phyloP scores from a whole-genome alignment of 1,140 invertebrate genomes.

The Wasmannia auropunctata region DNA sequence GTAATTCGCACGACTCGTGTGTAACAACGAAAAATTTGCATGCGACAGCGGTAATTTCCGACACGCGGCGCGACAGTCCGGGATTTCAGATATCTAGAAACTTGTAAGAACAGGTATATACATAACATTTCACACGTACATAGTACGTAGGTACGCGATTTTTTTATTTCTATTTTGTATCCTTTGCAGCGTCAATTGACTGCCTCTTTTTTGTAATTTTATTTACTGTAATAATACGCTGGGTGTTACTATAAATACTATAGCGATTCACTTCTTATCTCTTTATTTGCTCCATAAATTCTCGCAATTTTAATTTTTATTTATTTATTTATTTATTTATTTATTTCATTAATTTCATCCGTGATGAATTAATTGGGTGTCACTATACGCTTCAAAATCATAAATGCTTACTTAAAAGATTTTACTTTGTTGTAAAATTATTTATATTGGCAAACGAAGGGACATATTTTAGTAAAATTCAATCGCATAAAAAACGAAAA shows the following conservation, averaged over 20 bases:
- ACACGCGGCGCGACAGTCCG: constrained; percentile 12
- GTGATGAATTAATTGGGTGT: background rate
- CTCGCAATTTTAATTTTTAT: background rate
- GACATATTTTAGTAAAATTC: background rate
- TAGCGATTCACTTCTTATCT: too few relatives aligned
- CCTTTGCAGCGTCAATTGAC: background rate
- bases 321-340: too few relatives aligned
- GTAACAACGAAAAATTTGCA: constrained; percentile 19
- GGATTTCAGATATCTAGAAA: background rate
- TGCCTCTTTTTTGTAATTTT: background rate
- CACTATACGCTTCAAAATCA: background rate
- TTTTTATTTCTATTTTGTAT: background rate
- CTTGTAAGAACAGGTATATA: background rate
- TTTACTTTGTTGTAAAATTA: background rate
- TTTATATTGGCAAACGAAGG: background rate
- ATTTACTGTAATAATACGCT: background rate
- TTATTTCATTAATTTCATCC: background rate
- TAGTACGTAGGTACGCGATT: too few relatives aligned
- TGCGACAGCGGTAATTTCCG: constrained; percentile 23
- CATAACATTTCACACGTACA: constrained; percentile 5
- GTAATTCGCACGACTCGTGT: constrained; percentile 13
- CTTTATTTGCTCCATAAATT: background rate
- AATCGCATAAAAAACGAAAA: background rate
- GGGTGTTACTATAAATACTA: background rate
- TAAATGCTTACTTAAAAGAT: background rate